Conservation (phyloP, 2,888 invertebrate genomes). For the Ommatoiulus sabulosus region DNA sequence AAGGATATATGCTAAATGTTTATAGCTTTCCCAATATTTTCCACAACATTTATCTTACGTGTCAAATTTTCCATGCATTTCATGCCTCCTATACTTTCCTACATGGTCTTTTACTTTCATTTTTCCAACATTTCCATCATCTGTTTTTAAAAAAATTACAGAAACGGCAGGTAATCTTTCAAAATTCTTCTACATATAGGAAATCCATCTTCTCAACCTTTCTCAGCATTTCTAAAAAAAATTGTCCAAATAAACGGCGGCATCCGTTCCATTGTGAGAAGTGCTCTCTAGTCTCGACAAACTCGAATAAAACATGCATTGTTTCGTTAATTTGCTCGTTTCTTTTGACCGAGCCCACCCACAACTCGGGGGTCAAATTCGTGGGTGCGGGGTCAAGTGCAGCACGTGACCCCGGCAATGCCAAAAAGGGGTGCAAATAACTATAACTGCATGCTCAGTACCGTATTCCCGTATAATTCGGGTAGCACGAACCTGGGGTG, state of each 20-base stretch:
- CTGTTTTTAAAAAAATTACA: too few relatives aligned
- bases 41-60: too few relatives aligned
- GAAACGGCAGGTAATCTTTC: too few relatives aligned
- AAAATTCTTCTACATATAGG: too few relatives aligned
- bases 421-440: background rate
- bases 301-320: background rate
- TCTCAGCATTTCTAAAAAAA: too few relatives aligned
- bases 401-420: conserved; percentile 7
- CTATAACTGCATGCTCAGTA: conserved; percentile 27
- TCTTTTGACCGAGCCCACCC: background rate
- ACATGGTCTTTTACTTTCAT: too few relatives aligned
- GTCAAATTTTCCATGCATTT: too few relatives aligned
- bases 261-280: background rate
- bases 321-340: background rate
- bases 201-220: too few relatives aligned
- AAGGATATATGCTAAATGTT: too few relatives aligned
- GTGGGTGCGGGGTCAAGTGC: background rate
- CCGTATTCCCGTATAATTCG: background rate
- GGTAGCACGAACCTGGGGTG: background rate
- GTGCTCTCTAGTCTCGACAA: background rate
- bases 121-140: too few relatives aligned
- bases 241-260: background rate
- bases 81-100: too few relatives aligned
- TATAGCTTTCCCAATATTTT: too few relatives aligned
- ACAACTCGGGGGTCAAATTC: conserved; percentile 14